phyloP scores from a whole-genome alignment of 2,888 invertebrate genomes.

The Drymonia ruficornis region DNA sequence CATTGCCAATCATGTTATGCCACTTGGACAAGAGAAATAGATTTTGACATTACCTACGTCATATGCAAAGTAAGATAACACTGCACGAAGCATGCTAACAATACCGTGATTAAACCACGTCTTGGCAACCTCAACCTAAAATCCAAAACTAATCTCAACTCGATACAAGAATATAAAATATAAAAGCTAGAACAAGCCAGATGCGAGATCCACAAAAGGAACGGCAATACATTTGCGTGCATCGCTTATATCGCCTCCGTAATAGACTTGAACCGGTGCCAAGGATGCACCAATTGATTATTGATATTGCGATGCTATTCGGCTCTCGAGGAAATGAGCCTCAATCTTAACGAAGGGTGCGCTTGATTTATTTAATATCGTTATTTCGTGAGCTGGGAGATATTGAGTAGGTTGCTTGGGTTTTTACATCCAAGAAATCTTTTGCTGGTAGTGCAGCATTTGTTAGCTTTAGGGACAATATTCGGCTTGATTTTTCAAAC shows the following conservation, averaged over 20 bases:
- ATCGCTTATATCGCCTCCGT: constrained; percentile 59
- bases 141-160: constrained; percentile 1
- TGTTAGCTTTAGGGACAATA: too few relatives aligned
- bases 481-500: too few relatives aligned
- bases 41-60: too few relatives aligned
- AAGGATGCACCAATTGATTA: constrained; percentile 84
- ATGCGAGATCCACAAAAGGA: constrained; percentile 66
- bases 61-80: too few relatives aligned
- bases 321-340: constrained; percentile 68
- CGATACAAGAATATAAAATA: constrained; percentile 7
- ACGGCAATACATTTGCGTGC: constrained; percentile 69
- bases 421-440: too few relatives aligned
- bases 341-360: constrained; percentile 51
- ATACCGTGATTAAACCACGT: background rate
- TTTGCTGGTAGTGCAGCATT: too few relatives aligned
- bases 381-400: background rate
- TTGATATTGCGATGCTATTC: constrained; percentile 81
- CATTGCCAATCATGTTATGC: too few relatives aligned
- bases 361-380: constrained; percentile 37
- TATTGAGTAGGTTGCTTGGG: background rate
- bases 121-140: background rate
- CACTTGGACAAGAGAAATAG: too few relatives aligned
- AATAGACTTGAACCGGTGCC: constrained; percentile 81
- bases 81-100: too few relatives aligned
- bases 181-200: constrained; percentile 40